Percentiles rank a stretch among this genome's conserved stretches.
phyloP scores from a whole-genome alignment of 2,113 vertebrate species.

The Nothobranchius furzeri region DNA sequence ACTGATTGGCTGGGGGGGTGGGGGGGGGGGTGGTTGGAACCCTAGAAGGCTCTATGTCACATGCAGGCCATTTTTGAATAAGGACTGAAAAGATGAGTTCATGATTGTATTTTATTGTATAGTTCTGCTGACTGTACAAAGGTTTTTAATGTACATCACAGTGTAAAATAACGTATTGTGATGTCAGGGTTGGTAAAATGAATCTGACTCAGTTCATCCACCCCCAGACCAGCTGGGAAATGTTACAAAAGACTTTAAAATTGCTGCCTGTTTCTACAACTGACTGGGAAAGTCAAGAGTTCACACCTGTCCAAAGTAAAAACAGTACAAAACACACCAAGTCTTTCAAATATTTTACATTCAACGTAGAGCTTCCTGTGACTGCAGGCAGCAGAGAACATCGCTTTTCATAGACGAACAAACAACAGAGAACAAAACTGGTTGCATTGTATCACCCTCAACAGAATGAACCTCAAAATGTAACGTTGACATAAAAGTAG shows the following conservation, averaged over 20 bases:
- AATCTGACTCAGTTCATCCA: slow-evolving; percentile 3
- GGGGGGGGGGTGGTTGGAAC: too few species aligned
- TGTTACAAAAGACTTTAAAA: slow-evolving; percentile 14
- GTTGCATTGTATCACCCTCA: too few species aligned
- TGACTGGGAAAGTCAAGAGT: not conserved
- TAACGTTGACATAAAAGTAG: not conserved
- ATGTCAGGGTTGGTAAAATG: not conserved
- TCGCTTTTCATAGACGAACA: not conserved
- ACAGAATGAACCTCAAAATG: not conserved
- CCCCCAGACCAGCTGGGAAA: slow-evolving; percentile 61
- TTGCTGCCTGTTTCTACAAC: not conserved
- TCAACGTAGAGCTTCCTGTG: slow-evolving; percentile 12
- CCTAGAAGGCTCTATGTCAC: too few species aligned
- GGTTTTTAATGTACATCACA: slow-evolving; percentile 8
- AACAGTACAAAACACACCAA: slow-evolving; percentile 14
- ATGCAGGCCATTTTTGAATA: not conserved
- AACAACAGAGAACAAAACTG: slow-evolving; percentile 3
- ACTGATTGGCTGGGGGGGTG: too few species aligned
- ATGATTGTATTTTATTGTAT: not conserved
- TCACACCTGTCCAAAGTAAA: not conserved
- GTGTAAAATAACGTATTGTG: slow-evolving; percentile 23
- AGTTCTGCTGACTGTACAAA: slow-evolving; percentile 18
- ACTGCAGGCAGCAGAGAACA: slow-evolving; percentile 1
- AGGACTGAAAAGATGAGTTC: slow-evolving; percentile 6
- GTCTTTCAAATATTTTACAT: slow-evolving; percentile 33